These are phyloP conservation scores for Papilio dardanus DNA, from an alignment of 1,140 invertebrate genomes.

Conservation along the genomic window DNA sequence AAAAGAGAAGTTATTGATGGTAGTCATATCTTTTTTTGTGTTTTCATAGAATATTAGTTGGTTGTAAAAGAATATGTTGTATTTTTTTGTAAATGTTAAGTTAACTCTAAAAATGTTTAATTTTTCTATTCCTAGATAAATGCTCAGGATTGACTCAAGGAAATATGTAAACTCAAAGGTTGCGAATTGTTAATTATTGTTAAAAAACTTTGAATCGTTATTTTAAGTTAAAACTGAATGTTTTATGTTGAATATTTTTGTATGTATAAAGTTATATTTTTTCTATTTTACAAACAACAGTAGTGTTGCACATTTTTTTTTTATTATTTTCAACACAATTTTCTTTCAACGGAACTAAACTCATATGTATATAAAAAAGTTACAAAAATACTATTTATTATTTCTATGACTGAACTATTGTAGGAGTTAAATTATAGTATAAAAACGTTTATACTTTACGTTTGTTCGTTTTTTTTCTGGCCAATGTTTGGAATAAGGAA, in stretches of 20 bases:
- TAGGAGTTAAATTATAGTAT: background rate
- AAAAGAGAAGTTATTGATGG: slow-evolving; percentile 27
- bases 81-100: background rate
- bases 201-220: background rate
- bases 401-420: background rate
- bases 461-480: background rate
- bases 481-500: background rate
- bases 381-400: no score
- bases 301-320: no score
- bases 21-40: slow-evolving; percentile 34
- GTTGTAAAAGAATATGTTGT: slow-evolving; percentile 12
- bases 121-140: background rate
- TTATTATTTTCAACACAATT: no score
- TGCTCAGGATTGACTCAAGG: background rate
- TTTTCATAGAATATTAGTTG: background rate
- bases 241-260: no score
- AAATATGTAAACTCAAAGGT: background rate
- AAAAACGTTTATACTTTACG: background rate
- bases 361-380: background rate
- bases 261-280: no score
- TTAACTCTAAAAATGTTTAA: background rate
- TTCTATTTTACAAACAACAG: no score
- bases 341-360: background rate
- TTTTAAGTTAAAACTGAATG: no score
- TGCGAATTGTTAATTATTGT: background rate